Evolutionary conservation across 2,888 invertebrate species (phyloP).

Genomic region (Tyria jacobaeae): DNA sequence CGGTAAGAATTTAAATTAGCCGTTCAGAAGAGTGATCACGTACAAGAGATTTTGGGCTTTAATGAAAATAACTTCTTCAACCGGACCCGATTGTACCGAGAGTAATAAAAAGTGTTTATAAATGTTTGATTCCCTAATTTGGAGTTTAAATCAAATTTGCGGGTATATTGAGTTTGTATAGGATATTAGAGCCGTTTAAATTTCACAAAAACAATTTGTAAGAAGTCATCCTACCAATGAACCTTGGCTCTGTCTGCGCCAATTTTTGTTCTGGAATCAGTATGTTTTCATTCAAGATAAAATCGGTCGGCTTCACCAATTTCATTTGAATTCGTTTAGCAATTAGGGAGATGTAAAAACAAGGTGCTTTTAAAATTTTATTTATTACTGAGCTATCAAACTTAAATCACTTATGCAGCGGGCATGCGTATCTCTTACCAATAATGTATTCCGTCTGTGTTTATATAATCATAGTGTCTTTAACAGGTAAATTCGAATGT

Average conservation of each 20-base stretch:
- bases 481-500: too few species aligned
- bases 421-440: too few species aligned
- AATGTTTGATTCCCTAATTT: conserved; percentile 20
- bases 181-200: neutral
- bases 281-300: too few species aligned
- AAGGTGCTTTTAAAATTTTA: too few species aligned
- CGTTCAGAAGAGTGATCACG: conserved; percentile 58
- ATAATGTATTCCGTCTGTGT: too few species aligned
- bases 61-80: conserved; percentile 41
- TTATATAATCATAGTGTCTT: too few species aligned
- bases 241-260: too few species aligned
- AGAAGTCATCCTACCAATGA: too few species aligned
- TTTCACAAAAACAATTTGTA: neutral
- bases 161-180: neutral
- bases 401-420: too few species aligned
- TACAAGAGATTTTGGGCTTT: conserved; percentile 55
- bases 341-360: too few species aligned
- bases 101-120: conserved; percentile 17
- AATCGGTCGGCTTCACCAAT: neutral
- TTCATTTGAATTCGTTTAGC: neutral
- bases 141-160: neutral
- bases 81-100: conserved; percentile 16
- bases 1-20: conserved; percentile 66
- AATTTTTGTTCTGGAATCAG: too few species aligned
- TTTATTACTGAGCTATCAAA: too few species aligned